Base-by-base conservation (phyloP, 2,797 vertebrate species). In the Pseudocheirus occidentalis region DNA sequence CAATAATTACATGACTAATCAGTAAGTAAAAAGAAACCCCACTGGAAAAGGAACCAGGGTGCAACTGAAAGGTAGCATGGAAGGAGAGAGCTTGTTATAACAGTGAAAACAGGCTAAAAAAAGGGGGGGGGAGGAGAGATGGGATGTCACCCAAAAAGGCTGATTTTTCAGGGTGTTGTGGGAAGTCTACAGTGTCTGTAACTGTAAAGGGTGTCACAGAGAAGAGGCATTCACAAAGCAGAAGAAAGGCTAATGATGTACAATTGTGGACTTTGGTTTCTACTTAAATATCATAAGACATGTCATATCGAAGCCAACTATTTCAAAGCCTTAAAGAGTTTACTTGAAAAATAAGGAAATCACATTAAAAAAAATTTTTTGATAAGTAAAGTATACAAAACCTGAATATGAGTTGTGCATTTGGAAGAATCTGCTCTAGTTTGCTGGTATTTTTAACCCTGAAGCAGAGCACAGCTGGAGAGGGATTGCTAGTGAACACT, bases 331-430 rank as follows among this genome's bases (percentile, higher is more conserved):
- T 87, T 27, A 46, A 93, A 90, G 2, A 87, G 50, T 7, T 27
- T 96, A 31, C 16, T 91, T 95, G 53, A 94, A 93, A 81, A 53
- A 92, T 90, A 62, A 92, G 40, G 91, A 92, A 18, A 93, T 31
- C 73, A 46, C 2, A 81, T 46, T 81, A 40, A n/a, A n/a, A n/a
- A n/a, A n/a, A n/a, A n/a, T 66, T n/a, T 66, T 16, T n/a, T 73
- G 9, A 66, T 11, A 46, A 81, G 9, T 94, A 94, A 95, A 95
- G 92, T 87, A 96, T 34, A 98, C 97, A 96, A 98, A 87, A 99
- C 99, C 99, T 99, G 99, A 99, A 99, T 54, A 99, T 98, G 90
- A 99, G 99, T 97, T 99, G 99, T 92, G 99, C 99, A 98, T 99
- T 99, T 98, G 99, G 99, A 93, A 99, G 99, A 98, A 99, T 99